phyloP scores from a whole-genome alignment of 1,140 invertebrate species.

The Drosophila carrolli region DNA sequence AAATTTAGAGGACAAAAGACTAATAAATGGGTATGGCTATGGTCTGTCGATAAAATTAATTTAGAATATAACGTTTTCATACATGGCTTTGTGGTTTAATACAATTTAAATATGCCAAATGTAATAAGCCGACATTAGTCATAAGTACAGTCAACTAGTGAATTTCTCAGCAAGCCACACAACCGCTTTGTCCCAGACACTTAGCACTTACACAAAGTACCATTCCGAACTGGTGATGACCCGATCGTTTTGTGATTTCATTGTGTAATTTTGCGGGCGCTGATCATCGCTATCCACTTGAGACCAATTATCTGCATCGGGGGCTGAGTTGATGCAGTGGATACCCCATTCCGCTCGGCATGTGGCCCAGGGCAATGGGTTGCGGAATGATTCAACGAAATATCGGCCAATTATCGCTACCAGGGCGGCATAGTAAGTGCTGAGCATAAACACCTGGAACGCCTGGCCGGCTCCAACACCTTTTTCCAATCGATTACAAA shows the following conservation, averaged over 20 bases:
- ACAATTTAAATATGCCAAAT: no score
- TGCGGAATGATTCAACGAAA: conserved; percentile 87
- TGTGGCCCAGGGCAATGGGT: conserved; percentile 87
- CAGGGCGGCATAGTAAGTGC: conserved; percentile 89
- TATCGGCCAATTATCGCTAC: conserved; percentile 91
- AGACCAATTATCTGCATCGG: conserved; percentile 19
- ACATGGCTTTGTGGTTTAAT: no score
- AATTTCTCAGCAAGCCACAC: conserved; percentile 6
- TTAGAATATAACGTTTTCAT: no score
- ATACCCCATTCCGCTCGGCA: conserved; percentile 87
- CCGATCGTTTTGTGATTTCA: conserved; percentile 30
- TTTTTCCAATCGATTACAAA: conserved; percentile 68
- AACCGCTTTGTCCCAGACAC: conserved; percentile 1
- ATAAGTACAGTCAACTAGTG: not conserved
- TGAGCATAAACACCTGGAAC: conserved; percentile 89
- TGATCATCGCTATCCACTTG: conserved; percentile 20
- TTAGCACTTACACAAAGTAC: conserved; percentile 86
- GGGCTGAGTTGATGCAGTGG: conserved; percentile 71
- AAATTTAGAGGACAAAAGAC: no score
- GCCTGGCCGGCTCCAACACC: conserved; percentile 92
- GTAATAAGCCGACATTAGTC: not conserved
- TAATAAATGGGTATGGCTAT: no score
- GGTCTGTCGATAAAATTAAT: no score
- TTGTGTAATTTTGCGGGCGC: conserved; percentile 15
- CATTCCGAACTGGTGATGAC: conserved; percentile 86